Conservation (phyloP, 2,113 vertebrate species). For the Anseranas semipalmata region DNA sequence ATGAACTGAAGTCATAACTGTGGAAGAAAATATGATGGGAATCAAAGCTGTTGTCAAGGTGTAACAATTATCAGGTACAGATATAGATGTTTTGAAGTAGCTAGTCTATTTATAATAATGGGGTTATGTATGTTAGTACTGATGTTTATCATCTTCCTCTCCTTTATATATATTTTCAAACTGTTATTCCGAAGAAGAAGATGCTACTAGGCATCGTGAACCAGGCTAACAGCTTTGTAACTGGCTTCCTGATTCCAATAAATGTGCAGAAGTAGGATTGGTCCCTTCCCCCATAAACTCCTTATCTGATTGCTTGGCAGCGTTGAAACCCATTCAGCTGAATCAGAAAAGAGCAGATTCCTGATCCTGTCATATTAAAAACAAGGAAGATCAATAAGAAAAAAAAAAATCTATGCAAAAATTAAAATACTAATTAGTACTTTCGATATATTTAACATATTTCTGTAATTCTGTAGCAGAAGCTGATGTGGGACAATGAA, state of each 20-base stretch:
- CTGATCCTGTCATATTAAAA: neutral
- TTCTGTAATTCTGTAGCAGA: neutral
- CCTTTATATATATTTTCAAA: neutral
- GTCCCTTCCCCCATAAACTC: neutral
- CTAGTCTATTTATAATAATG: neutral
- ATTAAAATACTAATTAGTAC: neutral
- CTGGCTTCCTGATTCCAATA: neutral
- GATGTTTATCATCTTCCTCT: neutral
- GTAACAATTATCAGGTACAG: neutral
- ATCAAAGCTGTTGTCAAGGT: neutral
- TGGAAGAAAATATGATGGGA: neutral
- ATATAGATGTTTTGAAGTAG: neutral
- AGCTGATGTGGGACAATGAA: neutral
- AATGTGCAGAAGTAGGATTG: neutral
- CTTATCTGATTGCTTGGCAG: neutral
- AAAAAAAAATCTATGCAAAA: neutral
- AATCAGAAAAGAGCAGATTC: neutral
- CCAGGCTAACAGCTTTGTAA: neutral
- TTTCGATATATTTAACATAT: neutral
- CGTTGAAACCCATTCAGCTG: neutral
- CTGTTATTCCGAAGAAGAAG: neutral
- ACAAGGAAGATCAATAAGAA: neutral
- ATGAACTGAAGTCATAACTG: neutral
- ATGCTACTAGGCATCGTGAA: neutral
- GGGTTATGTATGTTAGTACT: neutral